Evolutionary conservation across 2,797 vertebrate genomes (phyloP), one percentile per base, ranked within the genome.

Genomic region (Sylvilagus floridanus): DNA sequence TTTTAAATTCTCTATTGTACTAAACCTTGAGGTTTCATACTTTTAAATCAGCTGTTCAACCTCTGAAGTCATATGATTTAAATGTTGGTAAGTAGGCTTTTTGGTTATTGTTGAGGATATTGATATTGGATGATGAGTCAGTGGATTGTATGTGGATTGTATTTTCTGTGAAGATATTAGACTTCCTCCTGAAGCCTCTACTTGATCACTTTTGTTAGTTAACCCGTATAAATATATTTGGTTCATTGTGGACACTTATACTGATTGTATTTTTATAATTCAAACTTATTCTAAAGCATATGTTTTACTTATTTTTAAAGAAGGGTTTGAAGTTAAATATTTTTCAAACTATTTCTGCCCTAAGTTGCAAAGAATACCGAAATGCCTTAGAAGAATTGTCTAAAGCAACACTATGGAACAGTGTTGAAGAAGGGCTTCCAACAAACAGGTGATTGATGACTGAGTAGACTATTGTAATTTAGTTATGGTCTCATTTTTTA

Each of bases 321-420:
- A 93, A 90, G 30, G 85, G 12, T 30, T 73, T 93, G 95, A 68
- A 66, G 57, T 92, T 88, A 84, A 96, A 90, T 47, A 10, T 73
- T 84, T 88, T 81, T 90, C 10, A 79, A 91, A 50, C 73, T 92
- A 14, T 95, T 91, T 96, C 83, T 96, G 21, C 26, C 95, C 94
- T 73, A 42, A 99, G 99, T 97, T 99, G 99, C 97, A 99, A 99
- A 97, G 99, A 99, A 97, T 99, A 99, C 97, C 99, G 99, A 98
- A 99, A 99, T 0, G 99, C 99, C 54, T 98, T 99, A 96, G 99
- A 99, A 63, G 99, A 99, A 83, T 97, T 99, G 94, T 99, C 99
- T 50, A 99, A 99, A 98, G 97, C 60, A 6, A 98, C 98, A 57
- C 65, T 96, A 57, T 99, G 98, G 96, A 98, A 77, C 93, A 78